Base-by-base conservation (phyloP, 2,888 invertebrate species). In the Onchidella celtica region DNA sequence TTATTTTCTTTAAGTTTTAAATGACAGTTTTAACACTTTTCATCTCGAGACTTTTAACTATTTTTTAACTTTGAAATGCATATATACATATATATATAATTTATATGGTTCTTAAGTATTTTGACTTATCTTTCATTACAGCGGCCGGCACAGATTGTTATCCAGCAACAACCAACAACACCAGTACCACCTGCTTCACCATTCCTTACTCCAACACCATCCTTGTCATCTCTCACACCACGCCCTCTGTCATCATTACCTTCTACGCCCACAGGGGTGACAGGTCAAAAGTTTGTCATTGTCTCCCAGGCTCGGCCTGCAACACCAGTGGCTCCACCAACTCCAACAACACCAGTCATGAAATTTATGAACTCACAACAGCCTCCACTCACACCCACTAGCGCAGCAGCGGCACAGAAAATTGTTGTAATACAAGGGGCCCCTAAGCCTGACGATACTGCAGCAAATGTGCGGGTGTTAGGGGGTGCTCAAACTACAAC, bases 261-360 rank as follows among this genome's bases (percentile, higher is more conserved):
- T 0, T 77, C 74, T 72, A 87, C 88, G 21, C 87, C 88, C 27
- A 73, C 85, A 9, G 74, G 84, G 6, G 47, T 78, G 14, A 77
- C 79, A 0, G 85, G 86, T 2, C 89, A 90, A 65, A 92, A 92
- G 83, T 90, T 88, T 83, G 89, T 92, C 63, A 90, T 92, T 40
- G 90, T 92, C 81, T 87, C 90, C 34, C 91, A 90, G 80, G 77
- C 86, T 14, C 83, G 88, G 9, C 84, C 88, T 6, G 73, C 83
- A 27, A 85, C 88, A 6, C 65, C 80, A 79, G 80, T 87, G 24
- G 83, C 69, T 14, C 69, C 84, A 3, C 84, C 84, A 70, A 73
- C 85, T 17, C 73, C 86, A 78, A 83, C 83, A 40, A 66, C 87
- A 1, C 88, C 89, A 27, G 85, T 90, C 11, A 88, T 90, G n/a